Evolutionary conservation across 2,797 vertebrate species (phyloP).

Genomic region (Anisognathus igniventris): DNA sequence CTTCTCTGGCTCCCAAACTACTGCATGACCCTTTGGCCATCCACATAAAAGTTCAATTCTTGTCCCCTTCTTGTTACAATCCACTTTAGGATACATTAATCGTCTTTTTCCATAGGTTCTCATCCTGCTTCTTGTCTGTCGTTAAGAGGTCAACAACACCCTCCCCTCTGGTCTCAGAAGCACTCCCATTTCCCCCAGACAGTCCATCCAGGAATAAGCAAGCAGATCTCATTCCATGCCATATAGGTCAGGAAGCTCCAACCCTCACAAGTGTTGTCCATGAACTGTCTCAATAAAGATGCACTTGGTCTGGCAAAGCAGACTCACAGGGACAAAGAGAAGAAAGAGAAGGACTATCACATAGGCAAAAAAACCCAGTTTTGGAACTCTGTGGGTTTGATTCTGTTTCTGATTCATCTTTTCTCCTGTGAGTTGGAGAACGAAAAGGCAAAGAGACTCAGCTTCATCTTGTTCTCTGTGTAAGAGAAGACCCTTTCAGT

Average conservation of each 20-base stretch:
- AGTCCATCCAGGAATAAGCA: background rate
- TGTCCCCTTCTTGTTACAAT: background rate
- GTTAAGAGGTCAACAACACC: background rate
- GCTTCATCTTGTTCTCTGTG: background rate
- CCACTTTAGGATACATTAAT: background rate
- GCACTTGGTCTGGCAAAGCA: background rate
- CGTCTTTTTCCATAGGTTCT: background rate
- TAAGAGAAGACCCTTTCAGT: background rate
- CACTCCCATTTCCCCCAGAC: background rate
- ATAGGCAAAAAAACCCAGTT: rapidly evolving
- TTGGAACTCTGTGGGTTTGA: background rate
- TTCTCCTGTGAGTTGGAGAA: background rate
- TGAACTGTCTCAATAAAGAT: background rate
- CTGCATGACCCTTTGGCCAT: rapidly evolving
- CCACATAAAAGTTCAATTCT: background rate
- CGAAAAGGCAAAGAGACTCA: background rate
- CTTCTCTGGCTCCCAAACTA: background rate
- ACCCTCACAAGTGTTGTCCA: background rate
- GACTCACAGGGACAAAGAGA: background rate
- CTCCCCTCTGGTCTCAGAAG: background rate
- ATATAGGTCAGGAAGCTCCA: background rate
- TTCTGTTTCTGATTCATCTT: background rate
- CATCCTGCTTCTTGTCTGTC: background rate
- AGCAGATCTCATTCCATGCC: background rate
- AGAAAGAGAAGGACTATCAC: background rate